Evolutionary conservation across 2,113 vertebrate species (phyloP), one percentile per base, ranked within the genome.

Genomic region (Rhynchomys soricoides): DNA sequence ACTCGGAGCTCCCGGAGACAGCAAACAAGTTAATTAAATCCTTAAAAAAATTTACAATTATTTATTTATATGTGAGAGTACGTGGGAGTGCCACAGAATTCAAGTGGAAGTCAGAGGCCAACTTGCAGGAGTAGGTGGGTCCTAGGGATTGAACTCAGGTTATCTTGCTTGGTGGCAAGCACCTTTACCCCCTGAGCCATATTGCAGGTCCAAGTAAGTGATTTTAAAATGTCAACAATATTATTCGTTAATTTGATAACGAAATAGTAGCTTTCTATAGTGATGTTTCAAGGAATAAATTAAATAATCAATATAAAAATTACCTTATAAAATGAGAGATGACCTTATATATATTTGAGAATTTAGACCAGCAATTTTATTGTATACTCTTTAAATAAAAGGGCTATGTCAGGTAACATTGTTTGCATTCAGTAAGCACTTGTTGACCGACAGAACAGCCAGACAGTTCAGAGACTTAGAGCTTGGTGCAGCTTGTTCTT

Each of bases 211-310:
- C 7, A 64, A 70, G 48, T 90, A 34, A 86, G 2, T 45, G 70
- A 79, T 68, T 52, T 92, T 79, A 90, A 92, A 85, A 93, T 85
- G 50, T 90, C n/a, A 52, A 62, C 11, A 37, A 71, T 62, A 85
- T 48, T 79, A 79, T 59, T 95, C 17, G 75, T 75, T 75, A 70
- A 70, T 31, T 24, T 85, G 52, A 8, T 75, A 90, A 85, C 55
- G 79, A 94, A 71, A 92, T 45, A 93, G 48, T 74, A 79, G 31
- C 3, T 89, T 73, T 15, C 29, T 68, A 66, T 17, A 83, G 89
- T 24, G 40, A 68, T 83, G 7, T 89, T 78, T 93, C 55, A 62
- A 95, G 66, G 43, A 83, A 93, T 59, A 87, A 16, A 74, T 62
- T 43, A 89, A 95, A 57, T 55, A 40, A 77, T 92, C 48, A 19